These are phyloP conservation scores for Holothuria scabra DNA, from an alignment of 53 echinoderm and acorn worm species.

Conservation along the genomic window DNA sequence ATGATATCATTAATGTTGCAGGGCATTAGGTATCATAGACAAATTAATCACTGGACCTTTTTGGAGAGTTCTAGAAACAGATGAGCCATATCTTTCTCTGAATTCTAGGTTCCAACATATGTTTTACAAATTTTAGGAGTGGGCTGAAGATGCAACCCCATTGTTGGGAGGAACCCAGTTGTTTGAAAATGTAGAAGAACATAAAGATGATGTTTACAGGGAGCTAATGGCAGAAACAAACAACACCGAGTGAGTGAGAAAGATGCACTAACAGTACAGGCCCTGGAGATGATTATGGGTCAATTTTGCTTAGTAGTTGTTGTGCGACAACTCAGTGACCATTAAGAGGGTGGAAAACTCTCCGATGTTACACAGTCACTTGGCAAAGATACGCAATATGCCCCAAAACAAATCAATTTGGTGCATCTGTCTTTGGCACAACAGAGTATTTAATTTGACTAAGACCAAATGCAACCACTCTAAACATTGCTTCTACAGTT, in stretches of 20 bases:
- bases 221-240: background rate
- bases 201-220: background rate
- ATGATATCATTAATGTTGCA: background rate
- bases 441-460: too few relatives aligned
- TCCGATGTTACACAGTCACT: too few relatives aligned
- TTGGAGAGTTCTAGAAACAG: background rate
- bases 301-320: too few relatives aligned
- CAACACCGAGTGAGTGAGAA: background rate
- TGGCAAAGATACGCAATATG: too few relatives aligned
- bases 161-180: background rate
- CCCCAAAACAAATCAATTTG: too few relatives aligned
- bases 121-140: background rate
- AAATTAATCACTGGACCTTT: conserved; percentile 2
- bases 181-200: background rate
- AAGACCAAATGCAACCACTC: too few relatives aligned
- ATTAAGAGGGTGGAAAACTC: too few relatives aligned
- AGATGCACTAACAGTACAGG: too few relatives aligned
- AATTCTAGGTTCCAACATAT: background rate
- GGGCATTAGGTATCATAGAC: background rate
- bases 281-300: too few relatives aligned
- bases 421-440: too few relatives aligned
- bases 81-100: conserved; percentile 7
- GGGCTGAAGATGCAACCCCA: conserved; percentile 8
- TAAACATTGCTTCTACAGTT: too few relatives aligned
- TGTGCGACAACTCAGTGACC: too few relatives aligned